Conservation (phyloP, 2,113 vertebrate genomes). For the Oostethus manadensis region DNA sequence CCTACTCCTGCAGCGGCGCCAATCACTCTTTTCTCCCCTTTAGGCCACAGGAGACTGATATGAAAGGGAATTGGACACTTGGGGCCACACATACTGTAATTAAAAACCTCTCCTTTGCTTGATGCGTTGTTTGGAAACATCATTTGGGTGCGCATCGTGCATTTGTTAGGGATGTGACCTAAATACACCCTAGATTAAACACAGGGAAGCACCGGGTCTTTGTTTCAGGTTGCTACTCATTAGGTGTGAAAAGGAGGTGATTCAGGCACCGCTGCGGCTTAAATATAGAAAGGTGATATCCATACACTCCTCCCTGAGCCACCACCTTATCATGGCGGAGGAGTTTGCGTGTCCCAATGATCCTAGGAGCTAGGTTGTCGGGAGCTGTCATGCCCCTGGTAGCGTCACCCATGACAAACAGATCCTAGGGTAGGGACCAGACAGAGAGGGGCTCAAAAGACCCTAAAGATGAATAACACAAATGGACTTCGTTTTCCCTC, state of each 20-base stretch:
- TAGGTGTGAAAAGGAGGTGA: conserved; percentile 68
- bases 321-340: too few species aligned
- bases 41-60: conserved; percentile 69
- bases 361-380: too few species aligned
- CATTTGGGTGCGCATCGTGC: conserved; percentile 66
- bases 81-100: conserved; percentile 75
- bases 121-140: conserved; percentile 73
- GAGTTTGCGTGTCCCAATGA: too few species aligned
- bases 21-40: conserved; percentile 64
- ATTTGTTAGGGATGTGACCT: conserved; percentile 74
- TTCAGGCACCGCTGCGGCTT: conserved; percentile 41
- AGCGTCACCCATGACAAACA: too few species aligned
- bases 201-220: conserved; percentile 59
- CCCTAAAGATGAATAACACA: too few species aligned
- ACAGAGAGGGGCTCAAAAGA: too few species aligned
- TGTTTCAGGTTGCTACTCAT: conserved; percentile 67
- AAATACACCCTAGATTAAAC: conserved; percentile 74
- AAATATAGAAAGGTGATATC: conserved; percentile 66
- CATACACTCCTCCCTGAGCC: too few species aligned
- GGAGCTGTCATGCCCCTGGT: too few species aligned
- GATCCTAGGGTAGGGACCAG: too few species aligned
- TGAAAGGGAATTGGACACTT: conserved; percentile 78
- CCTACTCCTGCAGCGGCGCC: conserved; percentile 50
- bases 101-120: conserved; percentile 70
- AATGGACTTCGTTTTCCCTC: too few species aligned